A percentile compares a stretch with the other conserved stretches of the same genome.
Conservation (phyloP, 2,113 vertebrate genomes). For the Gallinago paraguaiae region DNA sequence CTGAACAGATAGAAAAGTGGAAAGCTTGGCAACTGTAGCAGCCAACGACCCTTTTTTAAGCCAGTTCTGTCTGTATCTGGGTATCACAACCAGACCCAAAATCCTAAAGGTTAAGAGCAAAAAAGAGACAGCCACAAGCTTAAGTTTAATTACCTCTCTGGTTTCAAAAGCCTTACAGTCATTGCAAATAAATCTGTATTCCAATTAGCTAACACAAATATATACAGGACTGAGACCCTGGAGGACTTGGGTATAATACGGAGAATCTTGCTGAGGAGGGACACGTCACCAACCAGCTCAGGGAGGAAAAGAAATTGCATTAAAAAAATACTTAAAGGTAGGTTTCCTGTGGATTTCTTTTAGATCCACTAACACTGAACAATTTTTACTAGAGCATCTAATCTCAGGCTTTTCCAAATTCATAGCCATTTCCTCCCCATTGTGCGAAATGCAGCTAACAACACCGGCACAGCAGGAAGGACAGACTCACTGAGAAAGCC, state of each 20-base stretch:
- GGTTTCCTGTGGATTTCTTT: neutral
- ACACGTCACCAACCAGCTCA: accelerated
- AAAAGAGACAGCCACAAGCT: neutral
- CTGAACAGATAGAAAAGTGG: neutral
- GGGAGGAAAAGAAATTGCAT: neutral
- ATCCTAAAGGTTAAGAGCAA: neutral
- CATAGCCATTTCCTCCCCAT: neutral
- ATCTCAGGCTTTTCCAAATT: neutral
- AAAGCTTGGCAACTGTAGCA: neutral
- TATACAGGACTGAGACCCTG: neutral
- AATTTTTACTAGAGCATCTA: neutral
- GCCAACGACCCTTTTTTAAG: neutral
- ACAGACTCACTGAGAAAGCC: neutral
- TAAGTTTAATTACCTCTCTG: neutral
- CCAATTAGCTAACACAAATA: neutral
- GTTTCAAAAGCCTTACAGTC: neutral
- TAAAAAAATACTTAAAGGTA: neutral
- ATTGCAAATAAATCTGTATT: neutral
- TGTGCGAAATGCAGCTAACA: neutral
- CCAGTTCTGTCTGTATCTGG: neutral
- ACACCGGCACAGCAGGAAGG: neutral
- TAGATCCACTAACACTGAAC: neutral
- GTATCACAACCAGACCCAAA: neutral
- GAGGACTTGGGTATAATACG: neutral
- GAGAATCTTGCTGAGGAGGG: neutral